Evolutionary conservation across 1,140 invertebrate species (phyloP), one percentile per base, ranked within the genome.

Genomic region (Pogonomyrmex barbatus): DNA sequence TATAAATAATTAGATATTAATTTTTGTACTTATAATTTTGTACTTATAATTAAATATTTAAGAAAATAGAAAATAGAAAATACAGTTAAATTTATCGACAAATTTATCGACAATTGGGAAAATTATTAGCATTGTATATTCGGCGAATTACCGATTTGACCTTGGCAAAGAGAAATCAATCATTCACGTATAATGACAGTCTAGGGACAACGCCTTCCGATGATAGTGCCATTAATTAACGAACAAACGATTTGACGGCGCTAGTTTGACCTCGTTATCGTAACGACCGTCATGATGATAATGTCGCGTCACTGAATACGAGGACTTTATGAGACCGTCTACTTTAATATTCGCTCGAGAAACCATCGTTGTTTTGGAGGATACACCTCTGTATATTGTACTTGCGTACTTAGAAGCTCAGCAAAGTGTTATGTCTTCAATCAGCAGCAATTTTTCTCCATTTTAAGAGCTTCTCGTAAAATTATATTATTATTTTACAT

Each of bases 211-310:
- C 33, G 42, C 77, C 76, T 87, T 84, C 24, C 75, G 68, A 24
- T 54, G 75, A 39, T 54, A n/a, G 50, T 87, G 77, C 45, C 36
- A 87, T 90, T 91, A 92, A 92, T 93, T 91, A 91, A 92, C 78
- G 90, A 81, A 73, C 85, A 87, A 89, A 90, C 89, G 87, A 92
- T 93, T 90, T 79, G 77, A 84, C 90, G 79, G 85, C 70, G 84
- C 77, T 75, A 67, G 76, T 68, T 73, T 81, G 88, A 90, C 88
- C 81, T 77, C 85, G 36, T 62, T 83, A 60, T 65, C 62, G 17
- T 42, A 50, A 83, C 65, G 45, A 78, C 67, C 63, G 50, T 50
- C 33, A 17, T n/a, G 60, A 62, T 14, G n/a, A 89, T 50, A 54
- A 88, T 50, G 30, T 10, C 14, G 24, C 14, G 33, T 4, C 2